Evolutionary conservation across 2,888 invertebrate genomes (phyloP).

Genomic region (Tanypteryx hageni): DNA sequence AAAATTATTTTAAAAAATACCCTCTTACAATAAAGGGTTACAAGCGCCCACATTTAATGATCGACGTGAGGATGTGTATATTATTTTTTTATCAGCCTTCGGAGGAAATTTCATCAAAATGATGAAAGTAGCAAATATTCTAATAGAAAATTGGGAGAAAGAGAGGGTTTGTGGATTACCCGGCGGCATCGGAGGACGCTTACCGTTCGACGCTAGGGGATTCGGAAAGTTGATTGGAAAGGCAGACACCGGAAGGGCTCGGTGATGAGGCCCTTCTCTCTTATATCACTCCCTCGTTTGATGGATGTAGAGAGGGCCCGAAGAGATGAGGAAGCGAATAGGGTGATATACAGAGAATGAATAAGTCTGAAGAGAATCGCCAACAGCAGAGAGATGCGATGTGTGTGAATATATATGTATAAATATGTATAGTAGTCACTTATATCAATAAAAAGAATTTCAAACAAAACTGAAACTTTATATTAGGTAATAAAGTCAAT

Average conservation of each 20-base stretch:
- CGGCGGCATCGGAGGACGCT: constrained; percentile 37
- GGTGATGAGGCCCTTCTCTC: constrained; percentile 16
- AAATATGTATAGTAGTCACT: no score
- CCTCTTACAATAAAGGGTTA: no score
- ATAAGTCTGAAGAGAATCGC: background rate
- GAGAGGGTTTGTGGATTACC: background rate
- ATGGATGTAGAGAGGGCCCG: background rate
- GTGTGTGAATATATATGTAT: no score
- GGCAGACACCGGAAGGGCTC: constrained; percentile 42
- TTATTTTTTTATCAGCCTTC: background rate
- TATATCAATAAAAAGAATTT: no score
- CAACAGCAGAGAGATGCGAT: no score
- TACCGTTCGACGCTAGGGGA: constrained; percentile 33
- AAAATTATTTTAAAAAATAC: no score
- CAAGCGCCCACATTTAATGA: no score
- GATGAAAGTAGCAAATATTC: background rate
- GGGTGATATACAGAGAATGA: background rate
- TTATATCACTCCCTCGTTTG: background rate
- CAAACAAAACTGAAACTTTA: no score
- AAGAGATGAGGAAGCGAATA: background rate
- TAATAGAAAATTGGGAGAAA: background rate
- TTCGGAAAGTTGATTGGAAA: constrained; percentile 58
- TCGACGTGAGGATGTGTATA: no score
- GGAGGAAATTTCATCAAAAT: background rate
- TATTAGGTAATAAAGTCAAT: no score